Conservation (phyloP, 2,113 vertebrate species). For the Hydrochoerus hydrochaeris region DNA sequence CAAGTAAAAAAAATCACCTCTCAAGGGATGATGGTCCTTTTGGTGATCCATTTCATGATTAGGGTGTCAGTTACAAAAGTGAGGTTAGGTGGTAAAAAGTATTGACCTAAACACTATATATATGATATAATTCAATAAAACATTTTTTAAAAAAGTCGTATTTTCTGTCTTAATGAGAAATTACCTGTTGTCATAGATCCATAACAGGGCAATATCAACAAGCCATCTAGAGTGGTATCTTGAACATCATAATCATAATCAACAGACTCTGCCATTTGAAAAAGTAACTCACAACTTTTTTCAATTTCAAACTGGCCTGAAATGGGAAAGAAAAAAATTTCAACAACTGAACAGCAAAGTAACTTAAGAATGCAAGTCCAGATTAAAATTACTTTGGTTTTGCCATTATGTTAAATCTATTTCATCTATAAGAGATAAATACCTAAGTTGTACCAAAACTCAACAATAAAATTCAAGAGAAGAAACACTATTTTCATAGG, state of each 20-base stretch:
- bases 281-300: slow-evolving; percentile 94
- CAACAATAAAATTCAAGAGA: slow-evolving; percentile 59
- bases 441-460: background rate
- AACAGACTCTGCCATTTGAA: slow-evolving; percentile 93
- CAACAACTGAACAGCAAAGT: slow-evolving; percentile 45
- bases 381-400: slow-evolving; percentile 53
- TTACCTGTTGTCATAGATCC: slow-evolving; percentile 98
- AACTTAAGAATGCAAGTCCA: slow-evolving; percentile 43
- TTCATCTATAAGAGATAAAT: slow-evolving; percentile 43
- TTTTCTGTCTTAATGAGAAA: background rate
- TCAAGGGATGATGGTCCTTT: background rate
- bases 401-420: slow-evolving; percentile 44
- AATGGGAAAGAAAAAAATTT: slow-evolving; percentile 46
- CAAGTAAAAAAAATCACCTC: background rate
- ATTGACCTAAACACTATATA: slow-evolving; percentile 1
- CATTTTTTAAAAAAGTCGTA: background rate
- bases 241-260: slow-evolving; percentile 95
- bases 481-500: slow-evolving; percentile 20
- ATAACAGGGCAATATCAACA: slow-evolving; percentile 95
- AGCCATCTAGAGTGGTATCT: slow-evolving; percentile 92
- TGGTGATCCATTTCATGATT: background rate
- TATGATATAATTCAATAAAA: background rate
- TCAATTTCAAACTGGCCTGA: slow-evolving; percentile 97
- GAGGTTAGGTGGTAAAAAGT: slow-evolving; percentile 27
- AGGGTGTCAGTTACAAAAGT: slow-evolving; percentile 4